Conservation (phyloP, 2,888 invertebrate species). For the Aethes cnicana region DNA sequence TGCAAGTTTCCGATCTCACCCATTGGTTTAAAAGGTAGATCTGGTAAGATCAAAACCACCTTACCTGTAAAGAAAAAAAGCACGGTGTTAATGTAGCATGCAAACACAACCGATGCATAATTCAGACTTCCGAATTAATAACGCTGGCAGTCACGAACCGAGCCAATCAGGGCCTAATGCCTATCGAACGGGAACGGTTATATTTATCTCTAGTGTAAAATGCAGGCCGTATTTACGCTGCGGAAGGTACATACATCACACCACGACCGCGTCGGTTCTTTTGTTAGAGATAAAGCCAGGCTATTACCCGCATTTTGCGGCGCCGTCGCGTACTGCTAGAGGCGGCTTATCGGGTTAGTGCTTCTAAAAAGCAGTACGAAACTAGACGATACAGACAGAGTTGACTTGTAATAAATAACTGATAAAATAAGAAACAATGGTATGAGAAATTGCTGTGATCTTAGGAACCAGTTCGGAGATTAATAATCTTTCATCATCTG, state of each 20-base stretch:
- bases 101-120: neutral
- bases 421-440: slow-evolving; percentile 20
- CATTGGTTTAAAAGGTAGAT: neutral
- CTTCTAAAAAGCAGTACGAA: slow-evolving; percentile 18
- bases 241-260: slow-evolving; percentile 30
- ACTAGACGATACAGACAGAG: slow-evolving; percentile 15
- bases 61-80: slow-evolving; percentile 19
- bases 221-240: slow-evolving; percentile 30
- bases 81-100: neutral
- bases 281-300: slow-evolving; percentile 58
- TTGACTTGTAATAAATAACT: slow-evolving; percentile 9
- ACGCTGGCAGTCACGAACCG: slow-evolving; percentile 11
- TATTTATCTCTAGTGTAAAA: slow-evolving; percentile 29
- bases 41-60: neutral
- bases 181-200: slow-evolving; percentile 22
- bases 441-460: too few species aligned
- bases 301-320: slow-evolving; percentile 45
- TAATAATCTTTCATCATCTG: too few species aligned
- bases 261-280: slow-evolving; percentile 51
- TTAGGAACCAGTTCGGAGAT: too few species aligned
- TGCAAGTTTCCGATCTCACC: too few species aligned
- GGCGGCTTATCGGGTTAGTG: slow-evolving; percentile 23
- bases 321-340: slow-evolving; percentile 31
- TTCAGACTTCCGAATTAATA: neutral
- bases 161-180: slow-evolving; percentile 22